Evolutionary conservation across 92 coral and sea anemone species (phyloP), one percentile per base, ranked within the genome.

Genomic region (Bergia sp.): DNA sequence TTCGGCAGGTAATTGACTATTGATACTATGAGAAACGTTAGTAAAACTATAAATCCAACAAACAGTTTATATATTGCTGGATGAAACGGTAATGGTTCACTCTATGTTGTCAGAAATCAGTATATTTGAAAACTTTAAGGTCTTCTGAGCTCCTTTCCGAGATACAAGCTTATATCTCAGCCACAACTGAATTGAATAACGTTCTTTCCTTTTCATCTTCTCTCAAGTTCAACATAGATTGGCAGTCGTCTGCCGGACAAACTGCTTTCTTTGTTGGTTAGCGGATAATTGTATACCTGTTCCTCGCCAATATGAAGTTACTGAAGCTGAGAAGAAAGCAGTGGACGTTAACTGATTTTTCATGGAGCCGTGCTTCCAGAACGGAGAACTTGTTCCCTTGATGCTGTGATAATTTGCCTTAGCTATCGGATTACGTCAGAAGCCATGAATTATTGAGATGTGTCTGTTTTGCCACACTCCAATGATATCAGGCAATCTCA

Each of bases 401-500:
- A 55, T 71, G 44, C 79, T 69, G 64, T 84, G 79, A 47, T 71
- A 84, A 71, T 47, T 84, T 72, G 65, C 67, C 77, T 67, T 79
- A 45, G 66, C 82, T 36, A 47, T 21, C 39, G 65, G 39, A 79
- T 79, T 84, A 84, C 87, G 87, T 84, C 87, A 84, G 87, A 45
- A 67, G 13, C 77, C 1, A 84, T 84, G 37, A 84, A 84, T 84
- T 69, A 84, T 84, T 69, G 2, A 84, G 36, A 53, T 39, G 43
- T 84, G 65, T 29, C 78, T 36, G 43, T 71, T 71, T 83, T 5
- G 87, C 87, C 77, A 84, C 87, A 69, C 79, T 84, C 87, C 87
- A 58, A 84, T 84, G 87, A 84, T 73, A 84, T 84, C 78, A 84
- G 87, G 77, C 79, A 84, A 71, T 43, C 50, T 47, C 64, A 84